Evolutionary conservation across 2,113 vertebrate species (phyloP), one percentile per base, ranked within the genome.

Genomic region (Orcinus orca): DNA sequence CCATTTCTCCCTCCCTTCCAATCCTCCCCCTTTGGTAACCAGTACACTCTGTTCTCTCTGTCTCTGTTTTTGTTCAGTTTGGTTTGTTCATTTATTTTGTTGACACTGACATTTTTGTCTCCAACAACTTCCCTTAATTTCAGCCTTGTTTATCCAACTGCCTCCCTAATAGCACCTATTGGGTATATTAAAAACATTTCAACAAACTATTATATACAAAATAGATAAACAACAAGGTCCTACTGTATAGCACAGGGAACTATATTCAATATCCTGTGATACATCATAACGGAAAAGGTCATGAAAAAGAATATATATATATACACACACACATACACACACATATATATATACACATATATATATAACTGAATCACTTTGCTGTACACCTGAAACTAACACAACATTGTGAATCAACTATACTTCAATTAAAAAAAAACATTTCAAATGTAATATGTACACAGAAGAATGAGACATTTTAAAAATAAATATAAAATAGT

Each of bases 241-340:
- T 79, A 55, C 76, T 77, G 10, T 79, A 0, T 3, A n/a, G 31
- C 53, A 33, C 76, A 79, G 76, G 76, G 50, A 55, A n/a, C 20
- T 79, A 53, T n/a, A 79, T 79, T 79, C 50, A n/a, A 55, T 55
- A 53, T 23, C 17, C 76, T 13, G 1, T 79, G 53, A 79, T n/a
- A 23, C 3, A 53, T 53, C 76, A 55, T 13, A n/a, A 79, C 23
- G 31, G 50, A 53, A 53, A 21, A 79, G 31, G n/a, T 20, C 53
- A 79, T 55, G 76, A 79, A 79, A 79, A 79, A 77, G 8, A 50
- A 9, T 65, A 31, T 10, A 77, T 11, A 77, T 31, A 33, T 11
- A 50, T 1, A 20, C 0, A 53, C 1, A 50, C 2, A 47, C 1
- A 31, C 55, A 18, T 0, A 58, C 7, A 41, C 41, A 41, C 5